phyloP scores from a whole-genome alignment of 2,888 invertebrate species.

The Eristalis pertinax region DNA sequence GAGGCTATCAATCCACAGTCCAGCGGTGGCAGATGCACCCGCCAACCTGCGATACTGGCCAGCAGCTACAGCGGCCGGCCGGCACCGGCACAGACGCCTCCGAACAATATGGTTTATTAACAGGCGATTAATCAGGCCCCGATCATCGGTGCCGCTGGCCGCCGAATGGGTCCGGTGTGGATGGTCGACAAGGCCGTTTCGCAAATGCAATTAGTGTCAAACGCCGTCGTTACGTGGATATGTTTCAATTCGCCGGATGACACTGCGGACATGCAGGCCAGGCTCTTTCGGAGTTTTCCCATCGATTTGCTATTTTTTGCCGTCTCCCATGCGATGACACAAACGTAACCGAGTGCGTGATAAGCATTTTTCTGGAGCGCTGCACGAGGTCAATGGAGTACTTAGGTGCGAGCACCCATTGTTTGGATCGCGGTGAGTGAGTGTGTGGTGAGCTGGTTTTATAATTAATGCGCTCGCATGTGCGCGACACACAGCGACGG shows the following conservation, averaged over 20 bases:
- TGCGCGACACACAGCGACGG: conserved; percentile 7
- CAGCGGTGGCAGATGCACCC: conserved; percentile 68
- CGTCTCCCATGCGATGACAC: conserved; percentile 21
- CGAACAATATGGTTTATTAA: conserved; percentile 66
- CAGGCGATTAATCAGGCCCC: conserved; percentile 58
- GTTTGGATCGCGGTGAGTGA: conserved; percentile 14
- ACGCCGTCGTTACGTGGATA: conserved; percentile 18
- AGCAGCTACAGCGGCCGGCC: conserved; percentile 21
- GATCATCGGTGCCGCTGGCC: conserved; percentile 25
- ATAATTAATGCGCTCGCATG: conserved; percentile 43
- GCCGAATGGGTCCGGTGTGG: conserved; percentile 24
- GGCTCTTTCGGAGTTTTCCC: neutral
- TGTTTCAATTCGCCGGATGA: conserved; percentile 29
- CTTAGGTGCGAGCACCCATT: conserved; percentile 24
- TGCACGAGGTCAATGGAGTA: conserved; percentile 68
- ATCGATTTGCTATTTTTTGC: neutral
- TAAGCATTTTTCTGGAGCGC: conserved; percentile 71
- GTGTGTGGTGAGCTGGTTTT: conserved; percentile 22
- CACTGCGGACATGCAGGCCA: neutral
- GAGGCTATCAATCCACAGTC: conserved; percentile 31
- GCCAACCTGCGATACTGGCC: conserved; percentile 38
- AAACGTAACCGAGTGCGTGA: conserved; percentile 68
- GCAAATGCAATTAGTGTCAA: conserved; percentile 56
- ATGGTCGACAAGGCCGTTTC: conserved; percentile 57
- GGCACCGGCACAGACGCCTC: conserved; percentile 53